These are phyloP conservation scores for Synanthedon andrenaeformis DNA, from an alignment of 2,888 invertebrate species.

Conservation along the genomic window DNA sequence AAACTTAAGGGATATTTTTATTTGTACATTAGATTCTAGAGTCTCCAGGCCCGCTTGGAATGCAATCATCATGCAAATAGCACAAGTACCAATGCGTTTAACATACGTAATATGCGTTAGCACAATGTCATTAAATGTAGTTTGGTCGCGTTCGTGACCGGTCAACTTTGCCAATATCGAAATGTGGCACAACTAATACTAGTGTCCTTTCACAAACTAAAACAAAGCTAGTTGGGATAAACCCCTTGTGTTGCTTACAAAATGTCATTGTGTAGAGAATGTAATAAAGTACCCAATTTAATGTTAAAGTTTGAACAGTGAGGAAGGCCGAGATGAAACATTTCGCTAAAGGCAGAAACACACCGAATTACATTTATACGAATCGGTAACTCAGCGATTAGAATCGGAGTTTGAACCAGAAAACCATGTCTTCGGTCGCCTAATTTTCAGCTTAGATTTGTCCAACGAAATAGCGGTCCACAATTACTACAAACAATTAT, in stretches of 20 bases:
- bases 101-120: not conserved
- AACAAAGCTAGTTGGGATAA: slow-evolving; percentile 18
- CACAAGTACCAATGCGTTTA: not conserved
- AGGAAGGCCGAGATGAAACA: not conserved
- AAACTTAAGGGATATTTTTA: too few relatives aligned
- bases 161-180: slow-evolving; percentile 38
- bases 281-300: not conserved
- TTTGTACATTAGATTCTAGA: too few relatives aligned
- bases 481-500: too few relatives aligned
- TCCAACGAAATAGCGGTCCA: too few relatives aligned
- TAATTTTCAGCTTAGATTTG: too few relatives aligned
- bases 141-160: slow-evolving; percentile 24
- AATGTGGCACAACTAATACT: slow-evolving; percentile 28
- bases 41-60: not conserved
- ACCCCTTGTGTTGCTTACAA: not conserved
- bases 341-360: not conserved
- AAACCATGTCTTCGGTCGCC: too few relatives aligned
- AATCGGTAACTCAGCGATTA: too few relatives aligned
- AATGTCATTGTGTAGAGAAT: not conserved
- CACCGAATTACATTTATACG: too few relatives aligned
- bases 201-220: slow-evolving; percentile 29
- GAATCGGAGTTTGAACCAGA: too few relatives aligned
- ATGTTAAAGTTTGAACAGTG: not conserved
- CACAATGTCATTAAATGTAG: slow-evolving; percentile 11
- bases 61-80: not conserved